phyloP scores from a whole-genome alignment of 2,888 invertebrate genomes.

The Drosophila antonietae region DNA sequence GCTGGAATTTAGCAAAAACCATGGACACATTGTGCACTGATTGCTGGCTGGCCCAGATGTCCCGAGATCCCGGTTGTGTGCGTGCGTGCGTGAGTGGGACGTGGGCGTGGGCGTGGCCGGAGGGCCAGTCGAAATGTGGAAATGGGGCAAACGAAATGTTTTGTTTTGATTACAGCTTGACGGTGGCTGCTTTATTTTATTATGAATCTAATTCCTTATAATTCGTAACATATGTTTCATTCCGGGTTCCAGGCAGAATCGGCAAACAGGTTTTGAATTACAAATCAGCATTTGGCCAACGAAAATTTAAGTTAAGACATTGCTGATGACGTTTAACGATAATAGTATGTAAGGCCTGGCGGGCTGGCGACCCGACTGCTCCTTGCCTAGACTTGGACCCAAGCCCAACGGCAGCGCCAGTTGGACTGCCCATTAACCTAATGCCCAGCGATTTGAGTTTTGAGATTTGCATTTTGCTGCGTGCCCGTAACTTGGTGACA shows the following conservation, averaged over 20 bases:
- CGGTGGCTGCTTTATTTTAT: slow-evolving; percentile 74
- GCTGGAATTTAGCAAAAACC: slow-evolving; percentile 67
- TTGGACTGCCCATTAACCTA: slow-evolving; percentile 72
- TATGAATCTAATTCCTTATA: slow-evolving; percentile 80
- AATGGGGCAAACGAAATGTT: slow-evolving; percentile 58
- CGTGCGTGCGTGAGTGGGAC: slow-evolving; percentile 55
- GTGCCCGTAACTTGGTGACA: slow-evolving; percentile 72
- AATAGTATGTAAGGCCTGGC: slow-evolving; percentile 46
- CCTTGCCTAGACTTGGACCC: slow-evolving; percentile 6
- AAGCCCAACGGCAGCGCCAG: slow-evolving; percentile 48
- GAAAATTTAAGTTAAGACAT: slow-evolving; percentile 74
- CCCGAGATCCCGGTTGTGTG: slow-evolving; percentile 13
- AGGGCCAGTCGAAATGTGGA: slow-evolving; percentile 1
- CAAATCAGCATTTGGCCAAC: slow-evolving; percentile 64
- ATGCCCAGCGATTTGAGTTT: slow-evolving; percentile 74
- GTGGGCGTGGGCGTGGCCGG: slow-evolving; percentile 8
- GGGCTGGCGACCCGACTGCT: slow-evolving; percentile 14
- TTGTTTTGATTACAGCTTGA: slow-evolving; percentile 78
- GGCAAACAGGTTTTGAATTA: slow-evolving; percentile 75
- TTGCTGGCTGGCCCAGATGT: slow-evolving; percentile 53
- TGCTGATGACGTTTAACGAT: slow-evolving; percentile 78
- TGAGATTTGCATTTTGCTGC: slow-evolving; percentile 59
- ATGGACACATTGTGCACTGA: slow-evolving; percentile 79
- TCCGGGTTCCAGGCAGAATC: slow-evolving; percentile 35
- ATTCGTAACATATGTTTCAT: slow-evolving; percentile 78